Percentiles rank a stretch among this genome's conserved stretches.
phyloP scores from a whole-genome alignment of 2,888 invertebrate species.

The Parthenolecanium corni region DNA sequence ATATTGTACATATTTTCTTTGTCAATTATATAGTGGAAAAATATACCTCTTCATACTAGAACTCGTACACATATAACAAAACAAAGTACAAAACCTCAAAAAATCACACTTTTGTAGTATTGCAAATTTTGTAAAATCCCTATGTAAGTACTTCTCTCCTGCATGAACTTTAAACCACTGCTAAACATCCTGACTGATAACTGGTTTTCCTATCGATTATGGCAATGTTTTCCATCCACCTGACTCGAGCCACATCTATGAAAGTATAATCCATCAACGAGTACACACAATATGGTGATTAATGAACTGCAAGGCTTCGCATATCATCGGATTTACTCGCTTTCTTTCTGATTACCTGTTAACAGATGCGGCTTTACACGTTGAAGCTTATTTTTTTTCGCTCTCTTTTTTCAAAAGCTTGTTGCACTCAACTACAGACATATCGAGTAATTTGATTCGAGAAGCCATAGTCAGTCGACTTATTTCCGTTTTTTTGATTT shows the following conservation, averaged over 20 bases:
- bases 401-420: background rate
- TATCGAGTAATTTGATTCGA: slow-evolving; percentile 2
- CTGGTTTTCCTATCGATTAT: too few relatives aligned
- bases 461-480: background rate
- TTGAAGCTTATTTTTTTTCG: background rate
- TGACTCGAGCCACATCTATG: background rate
- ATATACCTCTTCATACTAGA: too few relatives aligned
- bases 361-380: slow-evolving; percentile 4
- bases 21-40: too few relatives aligned
- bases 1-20: too few relatives aligned
- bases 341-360: background rate
- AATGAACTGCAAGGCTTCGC: slow-evolving; percentile 2
- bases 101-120: too few relatives aligned
- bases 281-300: background rate
- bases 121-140: too few relatives aligned
- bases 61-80: too few relatives aligned
- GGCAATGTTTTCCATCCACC: too few relatives aligned
- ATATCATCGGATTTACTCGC: slow-evolving; percentile 1
- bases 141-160: too few relatives aligned
- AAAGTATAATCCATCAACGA: background rate
- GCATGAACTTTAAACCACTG: too few relatives aligned
- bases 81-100: too few relatives aligned
- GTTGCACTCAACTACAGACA: background rate
- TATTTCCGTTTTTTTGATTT: slow-evolving; percentile 4
- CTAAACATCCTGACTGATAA: too few relatives aligned